Base-by-base conservation (phyloP, 2,888 invertebrate species). In the Leptopterna dolabrata region DNA sequence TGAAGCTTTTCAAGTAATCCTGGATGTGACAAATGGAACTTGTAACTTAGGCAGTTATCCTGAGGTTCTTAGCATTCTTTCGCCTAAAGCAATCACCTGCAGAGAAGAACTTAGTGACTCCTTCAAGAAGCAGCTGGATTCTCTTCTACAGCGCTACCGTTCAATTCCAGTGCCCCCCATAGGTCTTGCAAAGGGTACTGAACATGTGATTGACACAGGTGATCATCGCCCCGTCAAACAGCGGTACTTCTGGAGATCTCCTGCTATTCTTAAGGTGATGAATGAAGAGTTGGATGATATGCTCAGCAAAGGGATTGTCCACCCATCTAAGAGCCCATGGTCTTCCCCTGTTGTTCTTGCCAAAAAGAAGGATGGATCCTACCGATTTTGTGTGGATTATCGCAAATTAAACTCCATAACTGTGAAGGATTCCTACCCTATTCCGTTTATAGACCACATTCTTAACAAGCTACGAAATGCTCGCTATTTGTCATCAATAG, bases 271-370 rank as follows among this genome's bases (percentile, higher is more conserved):
- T n/a, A 82, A 70, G 4, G 29, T 84, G 3, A 73, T 90, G 0
- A 82, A 90, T 71, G 73, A 85, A 13, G 90, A 90, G 83, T 76
- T 90, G 9, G 89, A 90, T 36, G 71, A 88, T 0, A 90, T 90
- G 90, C 70, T 90, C 19, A 82, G 47, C 11, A 43, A 88, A 13
- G 90, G 89, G 4, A 89, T 91, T 0, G 89, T 91, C 1, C 88
- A 88, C 73, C 90, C 90, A 11, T 89, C 89, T 11, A 88, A 89
- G 9, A 90, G 90, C 80, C 88, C 89, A 11, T 90, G 90, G 90
- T 89, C 89, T n/a, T 89, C 90, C 36, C 90, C 90, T 0, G 89
- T 90, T 13, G 51, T 90, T 0, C 55, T 90, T 11, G 89, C 90
- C 1, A 89, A 88, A 30, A 90, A 90, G 82, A 81, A 84, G 30